Evolutionary conservation across 2,797 vertebrate genomes (phyloP).

Genomic region (Dicrostonyx torquatus): DNA sequence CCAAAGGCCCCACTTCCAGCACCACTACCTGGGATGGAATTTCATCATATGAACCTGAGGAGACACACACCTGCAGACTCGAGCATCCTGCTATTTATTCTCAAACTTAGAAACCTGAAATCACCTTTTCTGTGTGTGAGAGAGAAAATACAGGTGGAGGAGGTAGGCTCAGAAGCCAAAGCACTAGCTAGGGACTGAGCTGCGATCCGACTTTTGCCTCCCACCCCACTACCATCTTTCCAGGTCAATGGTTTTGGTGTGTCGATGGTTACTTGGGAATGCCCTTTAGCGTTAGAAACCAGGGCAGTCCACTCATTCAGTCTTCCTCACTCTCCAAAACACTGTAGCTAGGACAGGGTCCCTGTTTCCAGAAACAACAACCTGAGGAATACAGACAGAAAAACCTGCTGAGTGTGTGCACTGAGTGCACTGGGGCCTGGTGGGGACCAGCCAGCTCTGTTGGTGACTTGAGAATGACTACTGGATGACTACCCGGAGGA

Average conservation of each 20-base stretch:
- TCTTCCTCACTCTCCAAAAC: not conserved
- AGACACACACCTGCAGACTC: not conserved
- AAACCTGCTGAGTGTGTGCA: not conserved
- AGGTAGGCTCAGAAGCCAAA: not conserved
- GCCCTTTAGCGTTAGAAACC: not conserved
- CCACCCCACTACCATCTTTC: not conserved
- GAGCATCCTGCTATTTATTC: not conserved
- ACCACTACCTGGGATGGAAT: not conserved
- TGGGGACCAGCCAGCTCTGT: not conserved
- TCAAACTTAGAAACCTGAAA: not conserved
- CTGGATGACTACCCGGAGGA: not conserved
- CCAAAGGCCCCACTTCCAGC: not conserved
- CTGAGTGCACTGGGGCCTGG: fast-evolving
- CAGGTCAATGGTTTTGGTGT: not conserved
- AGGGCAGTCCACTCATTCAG: not conserved
- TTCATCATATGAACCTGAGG: not conserved
- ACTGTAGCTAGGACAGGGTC: not conserved
- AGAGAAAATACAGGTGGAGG: not conserved
- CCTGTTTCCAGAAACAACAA: not conserved
- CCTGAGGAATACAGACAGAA: not conserved
- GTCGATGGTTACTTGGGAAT: not conserved
- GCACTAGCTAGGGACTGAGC: not conserved
- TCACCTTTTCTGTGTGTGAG: not conserved
- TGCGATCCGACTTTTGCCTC: not conserved
- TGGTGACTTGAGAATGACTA: too few relatives aligned